Base-by-base conservation (phyloP, 2,888 invertebrate genomes). In the Agonopterix arenella region DNA sequence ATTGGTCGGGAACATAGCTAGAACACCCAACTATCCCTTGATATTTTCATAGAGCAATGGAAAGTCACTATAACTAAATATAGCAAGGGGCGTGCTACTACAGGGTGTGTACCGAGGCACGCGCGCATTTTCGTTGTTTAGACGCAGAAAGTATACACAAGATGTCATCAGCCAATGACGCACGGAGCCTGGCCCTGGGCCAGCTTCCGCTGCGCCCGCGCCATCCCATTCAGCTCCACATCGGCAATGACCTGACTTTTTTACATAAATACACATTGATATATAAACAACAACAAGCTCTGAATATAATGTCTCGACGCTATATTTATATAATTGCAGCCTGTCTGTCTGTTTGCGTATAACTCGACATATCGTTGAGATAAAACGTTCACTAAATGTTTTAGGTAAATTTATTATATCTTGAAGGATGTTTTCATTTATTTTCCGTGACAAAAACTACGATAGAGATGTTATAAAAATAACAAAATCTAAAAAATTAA, bases 161-260 rank as follows among this genome's bases (percentile, higher is more conserved):
- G 28, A 62, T 61, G 56, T 28, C 28, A 28, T 28, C 28, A 28
- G 28, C 57, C 52, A 40, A 68, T 88, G 88, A 88, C 88, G 86
- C 86, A 88, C 74, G 60, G 54, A 47, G 50, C 11, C 68, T 88
- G 88, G 88, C 75, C n/a, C 2, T 0, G 0, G 11, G 80, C 88
- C 88, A 85, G 78, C 63, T 79, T 80, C 84, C 84, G 82, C 62
- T 28, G 28, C 28, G 28, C 28, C 28, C 28, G 28, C 69, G 74
- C 65, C 66, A 64, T 16, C 66, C 72, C 86, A 86, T 86, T 86
- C 86, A 88, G 78, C 60, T 76, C 68, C 68, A n/a, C 58, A 53
- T 80, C 84, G 83, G 73, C 85, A 86, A 85, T 86, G 88, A 85
- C 84, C 86, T 69, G 82, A 76, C 46, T 46, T 68, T 62, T 58